Conservation (phyloP, 1,140 invertebrate genomes). For the Scaptomyza pallida region DNA sequence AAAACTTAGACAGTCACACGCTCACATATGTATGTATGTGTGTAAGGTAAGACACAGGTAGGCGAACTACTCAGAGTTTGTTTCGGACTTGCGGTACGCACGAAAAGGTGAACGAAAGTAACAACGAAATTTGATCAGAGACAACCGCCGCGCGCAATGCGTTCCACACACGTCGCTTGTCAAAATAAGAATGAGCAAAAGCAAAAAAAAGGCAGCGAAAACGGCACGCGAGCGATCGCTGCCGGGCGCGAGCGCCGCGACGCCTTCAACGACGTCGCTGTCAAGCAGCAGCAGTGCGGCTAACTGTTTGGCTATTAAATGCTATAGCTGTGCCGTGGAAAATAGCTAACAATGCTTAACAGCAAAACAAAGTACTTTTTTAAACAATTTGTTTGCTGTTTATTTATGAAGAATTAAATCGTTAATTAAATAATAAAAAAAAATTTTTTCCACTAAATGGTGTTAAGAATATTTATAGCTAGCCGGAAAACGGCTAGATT, state of each 20-base stretch:
- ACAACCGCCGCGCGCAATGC: slow-evolving; percentile 37
- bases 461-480: neutral
- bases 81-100: slow-evolving; percentile 25
- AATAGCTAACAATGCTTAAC: neutral
- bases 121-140: slow-evolving; percentile 50
- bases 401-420: too few relatives aligned
- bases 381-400: too few relatives aligned
- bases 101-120: slow-evolving; percentile 45
- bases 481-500: slow-evolving; percentile 3
- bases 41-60: neutral
- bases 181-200: slow-evolving; percentile 74
- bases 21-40: neutral
- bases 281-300: slow-evolving; percentile 24
- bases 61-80: neutral
- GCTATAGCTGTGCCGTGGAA: neutral
- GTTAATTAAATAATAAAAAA: neutral
- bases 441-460: neutral
- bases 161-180: slow-evolving; percentile 72
- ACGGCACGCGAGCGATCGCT: slow-evolving; percentile 72
- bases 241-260: slow-evolving; percentile 21
- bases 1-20: neutral
- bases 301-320: neutral
- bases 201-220: slow-evolving; percentile 40
- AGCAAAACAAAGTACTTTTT: too few relatives aligned
- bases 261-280: slow-evolving; percentile 15